phyloP scores from a whole-genome alignment of 1,140 invertebrate species.

The Leptoteleia sp. region DNA sequence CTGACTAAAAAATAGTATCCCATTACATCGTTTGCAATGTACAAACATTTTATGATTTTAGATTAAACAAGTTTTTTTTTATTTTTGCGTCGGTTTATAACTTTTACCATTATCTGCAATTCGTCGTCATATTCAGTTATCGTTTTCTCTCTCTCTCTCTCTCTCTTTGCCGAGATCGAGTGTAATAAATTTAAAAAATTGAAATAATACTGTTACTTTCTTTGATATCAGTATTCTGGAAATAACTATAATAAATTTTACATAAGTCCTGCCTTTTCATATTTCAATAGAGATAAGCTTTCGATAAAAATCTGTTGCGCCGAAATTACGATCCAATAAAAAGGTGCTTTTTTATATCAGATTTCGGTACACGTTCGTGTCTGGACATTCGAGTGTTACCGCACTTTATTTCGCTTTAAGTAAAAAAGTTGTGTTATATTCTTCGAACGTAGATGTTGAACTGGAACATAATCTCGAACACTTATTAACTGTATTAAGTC shows the following conservation, averaged over 20 bases:
- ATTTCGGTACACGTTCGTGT: conserved; percentile 30
- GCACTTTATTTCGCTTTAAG: conserved; percentile 27
- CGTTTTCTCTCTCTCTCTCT: no score
- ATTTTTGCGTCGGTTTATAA: no score
- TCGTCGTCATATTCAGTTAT: not conserved
- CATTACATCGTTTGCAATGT: no score
- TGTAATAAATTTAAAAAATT: conserved; percentile 1
- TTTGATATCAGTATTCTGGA: conserved; percentile 5
- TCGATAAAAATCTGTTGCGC: conserved; percentile 52
- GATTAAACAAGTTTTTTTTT: no score
- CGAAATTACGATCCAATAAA: conserved; percentile 52
- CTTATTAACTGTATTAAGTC: conserved; percentile 21
- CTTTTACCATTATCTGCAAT: no score
- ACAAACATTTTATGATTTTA: no score
- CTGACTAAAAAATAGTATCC: no score
- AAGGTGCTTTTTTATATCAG: conserved; percentile 26
- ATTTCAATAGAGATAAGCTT: conserved; percentile 40
- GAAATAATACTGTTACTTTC: not conserved
- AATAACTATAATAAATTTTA: conserved; percentile 35
- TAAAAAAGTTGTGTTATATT: conserved; percentile 16
- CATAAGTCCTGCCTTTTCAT: conserved; percentile 22
- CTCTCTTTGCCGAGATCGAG: not conserved
- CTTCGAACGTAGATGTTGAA: not conserved
- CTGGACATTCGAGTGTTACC: conserved; percentile 31
- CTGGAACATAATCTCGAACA: conserved; percentile 1